Conservation (phyloP, 2,888 invertebrate genomes). For the Gastrophysa polygoni region DNA sequence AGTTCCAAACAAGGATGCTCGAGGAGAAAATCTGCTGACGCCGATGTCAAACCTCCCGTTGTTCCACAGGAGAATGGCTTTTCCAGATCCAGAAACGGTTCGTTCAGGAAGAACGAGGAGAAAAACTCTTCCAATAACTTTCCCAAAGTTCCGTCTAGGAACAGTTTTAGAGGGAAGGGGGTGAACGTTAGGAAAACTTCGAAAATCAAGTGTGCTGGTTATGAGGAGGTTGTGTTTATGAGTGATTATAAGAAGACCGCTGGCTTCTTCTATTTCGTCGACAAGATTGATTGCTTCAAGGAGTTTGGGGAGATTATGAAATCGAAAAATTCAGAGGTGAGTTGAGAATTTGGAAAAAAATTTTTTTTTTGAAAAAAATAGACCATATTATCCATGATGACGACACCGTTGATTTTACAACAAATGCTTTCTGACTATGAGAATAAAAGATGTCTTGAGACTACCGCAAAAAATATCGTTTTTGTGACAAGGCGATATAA, state of each 20-base stretch:
- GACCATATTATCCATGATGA: no score
- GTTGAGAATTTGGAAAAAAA: no score
- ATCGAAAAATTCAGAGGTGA: conserved; percentile 13
- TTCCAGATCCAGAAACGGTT: conserved; percentile 20
- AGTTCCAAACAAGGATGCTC: conserved; percentile 27
- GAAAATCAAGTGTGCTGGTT: conserved; percentile 40
- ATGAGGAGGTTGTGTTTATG: conserved; percentile 42
- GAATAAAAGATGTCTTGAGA: no score
- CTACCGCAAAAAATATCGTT: no score
- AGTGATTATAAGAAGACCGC: conserved; percentile 40
- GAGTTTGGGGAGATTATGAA: conserved; percentile 38
- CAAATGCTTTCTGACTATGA: no score
- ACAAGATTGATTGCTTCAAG: conserved; percentile 46
- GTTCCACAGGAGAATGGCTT: conserved; percentile 21
- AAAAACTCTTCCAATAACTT: conserved; percentile 23
- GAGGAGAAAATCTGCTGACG: conserved; percentile 24
- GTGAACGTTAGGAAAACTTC: conserved; percentile 57
- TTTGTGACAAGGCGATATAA: no score
- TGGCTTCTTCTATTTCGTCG: conserved; percentile 42
- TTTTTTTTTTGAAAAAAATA: no score
- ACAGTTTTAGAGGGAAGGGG: conserved; percentile 63
- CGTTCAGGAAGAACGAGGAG: conserved; percentile 17
- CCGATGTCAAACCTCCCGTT: conserved; percentile 29
- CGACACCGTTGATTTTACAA: no score
- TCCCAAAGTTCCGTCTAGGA: conserved; percentile 46